Base-by-base conservation (phyloP, 2,797 vertebrate genomes). In the Toxotes lorentzi region DNA sequence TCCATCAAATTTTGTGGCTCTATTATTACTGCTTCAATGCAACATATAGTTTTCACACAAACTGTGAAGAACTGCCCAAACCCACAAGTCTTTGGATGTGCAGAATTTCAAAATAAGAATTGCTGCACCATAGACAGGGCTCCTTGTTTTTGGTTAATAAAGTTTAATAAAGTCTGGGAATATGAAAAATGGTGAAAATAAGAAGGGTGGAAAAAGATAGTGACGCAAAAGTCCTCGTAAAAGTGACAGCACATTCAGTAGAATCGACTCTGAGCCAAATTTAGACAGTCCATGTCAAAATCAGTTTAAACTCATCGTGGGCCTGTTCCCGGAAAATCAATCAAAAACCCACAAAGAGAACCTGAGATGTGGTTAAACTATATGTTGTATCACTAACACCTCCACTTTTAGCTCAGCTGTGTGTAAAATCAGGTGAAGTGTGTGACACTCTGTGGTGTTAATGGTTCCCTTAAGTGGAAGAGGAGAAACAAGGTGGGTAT, bases 381-480 rank as follows among this genome's bases (percentile, higher is more conserved):
- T 14, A 19, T 57, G 32, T 16, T 24, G 14, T 17, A 56, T 17
- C 21, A 54, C 4, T 16, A 40, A 43, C 40, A 56, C 38, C 6
- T 11, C 34, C 24, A 9, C 40, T 13, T n/a, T 45, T 23, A 34
- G 19, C 23, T 21, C 45, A 56, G 50, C 51, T 40, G 65, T 27
- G 34, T 17, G 24, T 56, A 57, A 58, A 58, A 45, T 17, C 16
- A 19, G 43, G 16, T 38, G 34, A 2, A 43, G 45, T 41, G 63
- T 67, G 34, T 3, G 5, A 58, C 34, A 53, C 9, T 45, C 38
- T 45, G 40, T 48, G 51, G 32, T 41, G 40, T 59, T n/a, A 57
- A 58, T 45, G 32, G 48, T 60, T 30, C 54, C 38, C 35, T 65
- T 62, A 57, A 70, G 43, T 62, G 75, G 70, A 75, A 58, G 34